A percentile compares a stretch with the other conserved stretches of the same genome.
These are phyloP conservation scores for Phyllopteryx taeniolatus DNA, from an alignment of 2,113 vertebrate species.

Conservation along the genomic window DNA sequence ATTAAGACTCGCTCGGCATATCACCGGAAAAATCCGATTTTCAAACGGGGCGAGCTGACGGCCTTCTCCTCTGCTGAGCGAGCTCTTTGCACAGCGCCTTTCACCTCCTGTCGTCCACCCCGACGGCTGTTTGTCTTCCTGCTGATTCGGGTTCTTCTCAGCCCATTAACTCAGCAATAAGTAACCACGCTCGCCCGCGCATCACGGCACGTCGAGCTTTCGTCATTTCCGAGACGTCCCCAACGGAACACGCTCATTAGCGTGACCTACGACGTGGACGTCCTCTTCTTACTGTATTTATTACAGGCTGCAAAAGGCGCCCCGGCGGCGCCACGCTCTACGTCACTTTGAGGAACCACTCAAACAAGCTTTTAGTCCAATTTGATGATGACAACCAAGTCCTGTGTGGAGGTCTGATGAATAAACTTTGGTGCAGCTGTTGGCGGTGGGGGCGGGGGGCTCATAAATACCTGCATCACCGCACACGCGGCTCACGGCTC, in stretches of 20 bases:
- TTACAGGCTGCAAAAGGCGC: background rate
- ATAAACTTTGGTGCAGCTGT: background rate
- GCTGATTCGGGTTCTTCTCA: constrained; percentile 77
- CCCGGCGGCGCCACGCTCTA: too few relatives aligned
- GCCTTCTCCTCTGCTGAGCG: background rate
- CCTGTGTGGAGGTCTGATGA: background rate
- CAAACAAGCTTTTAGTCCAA: background rate
- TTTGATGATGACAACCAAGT: background rate
- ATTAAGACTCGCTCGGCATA: too few relatives aligned
- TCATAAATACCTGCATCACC: constrained; percentile 62
- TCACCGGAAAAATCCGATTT: too few relatives aligned
- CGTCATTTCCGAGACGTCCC: background rate
- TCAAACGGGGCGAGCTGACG: too few relatives aligned
- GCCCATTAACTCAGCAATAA: constrained; percentile 79
- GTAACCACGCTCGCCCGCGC: constrained; percentile 71
- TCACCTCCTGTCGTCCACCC: constrained; percentile 48
- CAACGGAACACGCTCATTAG: background rate
- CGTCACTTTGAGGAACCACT: too few relatives aligned
- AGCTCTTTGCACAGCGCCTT: constrained; percentile 52
- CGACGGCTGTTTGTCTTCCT: constrained; percentile 68
- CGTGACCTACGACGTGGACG: background rate
- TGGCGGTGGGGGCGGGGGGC: background rate
- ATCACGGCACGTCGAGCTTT: constrained; percentile 21
- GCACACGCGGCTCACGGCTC: constrained; percentile 5
- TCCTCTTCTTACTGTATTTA: too few relatives aligned